These are phyloP conservation scores for Percopsis transmontana DNA, from an alignment of 2,113 vertebrate species.

Conservation along the genomic window DNA sequence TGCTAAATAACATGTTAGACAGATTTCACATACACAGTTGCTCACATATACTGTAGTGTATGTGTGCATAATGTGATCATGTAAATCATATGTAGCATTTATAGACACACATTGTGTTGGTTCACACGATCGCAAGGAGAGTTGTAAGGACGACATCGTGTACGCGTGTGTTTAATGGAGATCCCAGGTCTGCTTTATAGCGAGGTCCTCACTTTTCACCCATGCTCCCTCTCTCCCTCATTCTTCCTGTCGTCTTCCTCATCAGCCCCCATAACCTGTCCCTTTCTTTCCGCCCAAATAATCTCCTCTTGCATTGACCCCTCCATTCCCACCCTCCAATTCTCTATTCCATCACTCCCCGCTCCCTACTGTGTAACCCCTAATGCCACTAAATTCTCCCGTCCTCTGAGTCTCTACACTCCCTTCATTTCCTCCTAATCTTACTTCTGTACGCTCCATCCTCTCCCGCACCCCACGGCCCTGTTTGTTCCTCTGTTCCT, in stretches of 20 bases:
- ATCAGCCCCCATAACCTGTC: background rate
- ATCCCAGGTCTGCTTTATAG: constrained; percentile 43
- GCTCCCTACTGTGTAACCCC: constrained; percentile 43
- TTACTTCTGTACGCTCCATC: constrained; percentile 37
- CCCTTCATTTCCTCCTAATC: constrained; percentile 40
- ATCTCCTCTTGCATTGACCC: constrained; percentile 15
- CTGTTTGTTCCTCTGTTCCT: constrained; percentile 32
- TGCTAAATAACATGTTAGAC: too few species aligned
- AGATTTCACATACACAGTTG: background rate
- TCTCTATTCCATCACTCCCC: constrained; percentile 31
- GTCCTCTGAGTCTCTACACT: background rate
- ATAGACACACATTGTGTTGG: too few species aligned
- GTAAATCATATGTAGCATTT: too few species aligned
- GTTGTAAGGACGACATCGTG: constrained; percentile 36
- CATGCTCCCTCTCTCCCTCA: background rate
- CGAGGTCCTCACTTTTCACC: constrained; percentile 15
- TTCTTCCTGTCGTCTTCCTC: background rate
- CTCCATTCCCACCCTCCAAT: constrained; percentile 19
- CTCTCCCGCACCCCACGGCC: constrained; percentile 26
- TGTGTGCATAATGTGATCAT: too few species aligned
- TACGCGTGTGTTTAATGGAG: constrained; percentile 59
- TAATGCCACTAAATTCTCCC: constrained; percentile 26
- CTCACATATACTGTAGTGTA: background rate
- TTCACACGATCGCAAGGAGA: constrained; percentile 1
- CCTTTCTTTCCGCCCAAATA: constrained; percentile 29